Evolutionary conservation across 2,797 vertebrate genomes (phyloP).

Genomic region (Oreonectes daqikongensis): DNA sequence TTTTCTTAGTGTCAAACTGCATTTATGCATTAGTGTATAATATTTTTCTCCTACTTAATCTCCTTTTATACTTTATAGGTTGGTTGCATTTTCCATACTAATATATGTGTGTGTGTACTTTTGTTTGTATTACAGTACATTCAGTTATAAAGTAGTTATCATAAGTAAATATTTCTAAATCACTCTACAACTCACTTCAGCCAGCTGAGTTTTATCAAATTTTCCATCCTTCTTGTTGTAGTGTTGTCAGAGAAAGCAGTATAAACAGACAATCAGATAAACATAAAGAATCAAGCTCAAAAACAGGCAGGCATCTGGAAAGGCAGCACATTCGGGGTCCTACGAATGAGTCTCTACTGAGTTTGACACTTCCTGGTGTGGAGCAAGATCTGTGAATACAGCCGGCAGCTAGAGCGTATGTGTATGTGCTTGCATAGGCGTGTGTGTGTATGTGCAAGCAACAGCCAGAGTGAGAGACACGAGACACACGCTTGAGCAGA

Average conservation of each 20-base stretch:
- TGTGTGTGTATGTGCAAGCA: conserved; percentile 1
- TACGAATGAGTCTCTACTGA: conserved; percentile 53
- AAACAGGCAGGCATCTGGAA: conserved; percentile 58
- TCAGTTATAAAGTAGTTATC: neutral
- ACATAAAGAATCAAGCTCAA: neutral
- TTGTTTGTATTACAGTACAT: neutral
- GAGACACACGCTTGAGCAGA: conserved; percentile 27
- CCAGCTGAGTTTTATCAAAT: neutral
- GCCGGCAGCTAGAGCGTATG: conserved; percentile 53
- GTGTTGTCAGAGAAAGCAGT: conserved; percentile 13
- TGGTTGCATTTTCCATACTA: neutral
- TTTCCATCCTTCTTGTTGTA: conserved; percentile 22
- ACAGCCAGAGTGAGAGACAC: conserved; percentile 7
- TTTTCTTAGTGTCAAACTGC: conserved; percentile 3
- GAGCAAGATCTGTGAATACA: conserved; percentile 52
- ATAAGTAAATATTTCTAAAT: neutral
- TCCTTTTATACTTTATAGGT: neutral
- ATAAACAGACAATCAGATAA: neutral
- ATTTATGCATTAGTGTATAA: neutral
- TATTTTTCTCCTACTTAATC: neutral
- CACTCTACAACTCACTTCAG: neutral
- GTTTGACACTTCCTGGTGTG: conserved; percentile 68
- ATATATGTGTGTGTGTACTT: neutral
- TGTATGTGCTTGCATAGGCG: conserved; percentile 7
- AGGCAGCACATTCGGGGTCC: conserved; percentile 63